phyloP scores from a whole-genome alignment of 2,113 vertebrate species.

The Ptyas mucosa region DNA sequence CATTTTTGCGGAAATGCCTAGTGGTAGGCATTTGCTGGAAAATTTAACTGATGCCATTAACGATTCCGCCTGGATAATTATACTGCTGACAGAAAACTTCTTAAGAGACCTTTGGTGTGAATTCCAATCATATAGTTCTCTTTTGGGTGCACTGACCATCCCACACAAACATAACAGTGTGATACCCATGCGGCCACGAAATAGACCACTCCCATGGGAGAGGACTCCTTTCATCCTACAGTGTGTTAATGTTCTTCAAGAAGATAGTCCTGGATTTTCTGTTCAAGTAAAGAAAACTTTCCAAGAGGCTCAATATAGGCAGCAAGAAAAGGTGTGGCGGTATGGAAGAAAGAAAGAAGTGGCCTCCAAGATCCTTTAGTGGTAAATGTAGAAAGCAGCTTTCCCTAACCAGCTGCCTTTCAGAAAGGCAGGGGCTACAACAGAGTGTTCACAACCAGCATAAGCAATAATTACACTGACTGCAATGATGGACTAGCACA shows the following conservation, averaged over 20 bases:
- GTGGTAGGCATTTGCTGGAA: slow-evolving; percentile 52
- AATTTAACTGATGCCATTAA: slow-evolving; percentile 54
- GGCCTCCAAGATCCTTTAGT: not conserved
- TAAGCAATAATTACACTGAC: not conserved
- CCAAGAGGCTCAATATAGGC: slow-evolving; percentile 43
- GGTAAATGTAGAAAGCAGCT: not conserved
- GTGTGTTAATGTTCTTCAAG: slow-evolving; percentile 58
- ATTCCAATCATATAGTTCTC: slow-evolving; percentile 56
- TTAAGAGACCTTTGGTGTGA: slow-evolving; percentile 55
- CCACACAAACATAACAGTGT: slow-evolving; percentile 59
- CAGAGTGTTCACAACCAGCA: not conserved
- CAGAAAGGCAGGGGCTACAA: not conserved
- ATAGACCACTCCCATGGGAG: slow-evolving; percentile 52
- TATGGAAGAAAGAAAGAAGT: slow-evolving; percentile 35
- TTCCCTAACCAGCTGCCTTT: not conserved
- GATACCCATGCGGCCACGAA: slow-evolving; percentile 58
- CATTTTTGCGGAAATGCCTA: slow-evolving; percentile 56
- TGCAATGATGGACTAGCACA: not conserved
- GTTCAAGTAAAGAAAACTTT: slow-evolving; percentile 63
- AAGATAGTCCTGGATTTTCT: slow-evolving; percentile 60
- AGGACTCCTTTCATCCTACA: slow-evolving; percentile 53
- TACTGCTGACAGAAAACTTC: slow-evolving; percentile 60
- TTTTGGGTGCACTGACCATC: slow-evolving; percentile 58
- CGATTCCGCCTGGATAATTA: slow-evolving; percentile 54
- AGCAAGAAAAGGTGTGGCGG: slow-evolving; percentile 40